Conservation (phyloP, 2,113 vertebrate genomes). For the Pteropus alecto region DNA sequence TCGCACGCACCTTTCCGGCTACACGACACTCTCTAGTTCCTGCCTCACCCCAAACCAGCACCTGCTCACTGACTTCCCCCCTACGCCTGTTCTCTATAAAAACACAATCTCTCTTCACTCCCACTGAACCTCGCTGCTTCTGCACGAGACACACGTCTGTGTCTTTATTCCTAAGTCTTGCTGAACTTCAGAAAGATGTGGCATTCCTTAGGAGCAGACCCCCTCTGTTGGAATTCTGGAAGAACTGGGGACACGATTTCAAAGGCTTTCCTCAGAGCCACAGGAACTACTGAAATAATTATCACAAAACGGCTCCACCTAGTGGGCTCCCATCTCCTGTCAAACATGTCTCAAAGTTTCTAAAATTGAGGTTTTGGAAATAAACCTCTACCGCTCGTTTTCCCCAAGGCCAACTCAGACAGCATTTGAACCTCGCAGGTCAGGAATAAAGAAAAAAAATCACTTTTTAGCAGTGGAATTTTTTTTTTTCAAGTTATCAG, state of each 20-base stretch:
- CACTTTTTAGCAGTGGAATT: neutral
- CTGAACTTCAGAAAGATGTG: neutral
- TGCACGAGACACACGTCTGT: neutral
- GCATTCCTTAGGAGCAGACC: neutral
- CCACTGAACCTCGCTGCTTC: neutral
- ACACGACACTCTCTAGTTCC: neutral
- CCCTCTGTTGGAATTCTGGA: neutral
- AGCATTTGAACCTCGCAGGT: neutral
- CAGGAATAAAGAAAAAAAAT: neutral
- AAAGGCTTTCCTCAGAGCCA: neutral
- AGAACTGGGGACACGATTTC: neutral
- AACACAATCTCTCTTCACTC: neutral
- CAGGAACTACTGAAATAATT: neutral
- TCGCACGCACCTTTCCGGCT: neutral
- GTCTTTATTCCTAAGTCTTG: conserved; percentile 40
- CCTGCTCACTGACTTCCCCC: neutral
- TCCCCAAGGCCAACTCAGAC: neutral
- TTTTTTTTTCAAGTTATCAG: neutral
- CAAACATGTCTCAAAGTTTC: neutral
- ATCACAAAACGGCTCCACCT: conserved; percentile 71
- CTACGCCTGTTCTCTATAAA: neutral
- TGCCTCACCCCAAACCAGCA: neutral
- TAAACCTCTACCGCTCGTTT: neutral
- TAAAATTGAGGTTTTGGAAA: neutral
- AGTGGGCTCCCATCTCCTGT: conserved; percentile 55